Base-by-base conservation (phyloP, 2,113 vertebrate genomes). In the Phocoena sinus region DNA sequence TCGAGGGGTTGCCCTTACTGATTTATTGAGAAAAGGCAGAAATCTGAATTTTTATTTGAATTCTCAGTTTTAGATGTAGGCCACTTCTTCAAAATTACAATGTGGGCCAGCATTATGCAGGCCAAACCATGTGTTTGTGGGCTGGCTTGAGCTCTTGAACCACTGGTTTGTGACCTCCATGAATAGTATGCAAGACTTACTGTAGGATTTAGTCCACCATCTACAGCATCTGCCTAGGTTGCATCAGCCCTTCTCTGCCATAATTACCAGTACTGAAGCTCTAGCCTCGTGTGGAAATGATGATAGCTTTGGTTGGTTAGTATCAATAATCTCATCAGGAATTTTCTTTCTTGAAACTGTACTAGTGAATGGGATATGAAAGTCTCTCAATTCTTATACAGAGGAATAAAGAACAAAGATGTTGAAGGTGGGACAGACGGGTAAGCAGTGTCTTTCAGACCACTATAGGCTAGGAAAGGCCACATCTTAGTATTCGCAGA, bases 51-150 rank as follows among this genome's bases (percentile, higher is more conserved):
- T 95, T 77, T 65, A 36, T 67, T 18, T 94, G 23, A 82, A 82
- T 87, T 91, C 65, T 91, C 36, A 74, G 14, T 89, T 91, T 83
- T 90, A 90, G 56, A 62, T 77, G 20, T 92, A 87, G 88, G 28
- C 36, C 47, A n/a, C 47, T 86, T 92, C 89, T 95, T 94, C 38
- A 92, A 68, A 96, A 87, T 85, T 79, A 87, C 77, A 80, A 2
- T 8, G 12, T 84, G 53, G 53, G 33, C 41, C 36, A 71, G 2
- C 47, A 15, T 81, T 68, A 23, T 62, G 31, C 3, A 60, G 21
- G 18, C 70, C 91, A 73, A 21, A 41, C 7, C 7, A 15, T 50
- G 20, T 92, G 10, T 53, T 5, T 85, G 26, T n/a, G 68, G 44
- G 25, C 10, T 71, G 50, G 26, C 8, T 71, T n/a, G 70, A 91